Base-by-base conservation (phyloP, 1,140 invertebrate genomes). In the Apis florea region DNA sequence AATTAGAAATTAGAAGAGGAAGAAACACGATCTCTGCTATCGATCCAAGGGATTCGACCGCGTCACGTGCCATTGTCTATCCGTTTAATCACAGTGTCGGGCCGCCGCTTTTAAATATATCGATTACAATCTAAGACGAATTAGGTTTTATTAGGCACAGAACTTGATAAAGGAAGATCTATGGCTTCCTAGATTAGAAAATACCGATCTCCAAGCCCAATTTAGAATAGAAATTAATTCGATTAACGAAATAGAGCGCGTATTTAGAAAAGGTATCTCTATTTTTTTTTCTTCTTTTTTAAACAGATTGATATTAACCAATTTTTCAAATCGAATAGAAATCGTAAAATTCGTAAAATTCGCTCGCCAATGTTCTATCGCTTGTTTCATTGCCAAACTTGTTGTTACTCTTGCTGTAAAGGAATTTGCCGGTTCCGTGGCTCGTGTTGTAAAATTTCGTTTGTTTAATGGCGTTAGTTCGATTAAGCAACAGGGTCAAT, bases 1-100 rank as follows among this genome's bases (percentile, higher is more conserved):
- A n/a, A n/a, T n/a, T n/a, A n/a, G n/a, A n/a, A 85, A 40, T 77
- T 77, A 74, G 73, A 86, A 82, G 83, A 73, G 63, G 64, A 59
- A 74, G 73, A 79, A 53, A 47, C 59, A 53, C 72, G 73, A 78
- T 82, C 59, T 74, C 26, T 26, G n/a, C 54, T 85, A 86, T 86
- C 73, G 83, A 86, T 85, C 61, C 59, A 1, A 26, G 19, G 59
- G 40, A 49, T 68, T 61, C 21, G 26, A 11, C 63, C 70, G 85
- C 80, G 84, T 79, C 80, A 86, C 49, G 47, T 51, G 13, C 15
- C 15, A 40, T 47, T 68, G 58, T 4, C n/a, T 19, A 17, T 56
- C 3, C 67, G 5, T 11, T 58, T 47, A 56, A 49, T 68, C 47
- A 47, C 1, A 47, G 21, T 47, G 64, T 21, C 21, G 15, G 8